Percentiles rank a stretch among this genome's conserved stretches.
These are phyloP conservation scores for Cyanistes caeruleus DNA, from an alignment of 2,113 vertebrate genomes.

Conservation along the genomic window DNA sequence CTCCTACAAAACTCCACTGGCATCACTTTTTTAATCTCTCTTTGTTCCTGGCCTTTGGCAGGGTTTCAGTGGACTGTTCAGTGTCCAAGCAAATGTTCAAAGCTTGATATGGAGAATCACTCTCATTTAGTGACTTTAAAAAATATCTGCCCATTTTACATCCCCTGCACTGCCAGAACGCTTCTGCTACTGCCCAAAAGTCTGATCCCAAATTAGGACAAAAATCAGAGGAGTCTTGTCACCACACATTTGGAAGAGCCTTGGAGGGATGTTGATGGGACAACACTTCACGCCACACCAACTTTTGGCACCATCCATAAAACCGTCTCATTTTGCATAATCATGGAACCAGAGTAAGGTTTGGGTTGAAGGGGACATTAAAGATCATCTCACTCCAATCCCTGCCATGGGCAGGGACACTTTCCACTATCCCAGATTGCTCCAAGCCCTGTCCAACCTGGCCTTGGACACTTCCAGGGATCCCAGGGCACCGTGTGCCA, in stretches of 20 bases:
- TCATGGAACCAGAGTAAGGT: neutral
- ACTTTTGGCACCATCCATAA: neutral
- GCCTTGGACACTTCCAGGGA: neutral
- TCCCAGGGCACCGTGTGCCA: neutral
- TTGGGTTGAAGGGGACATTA: neutral
- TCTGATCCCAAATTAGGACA: neutral
- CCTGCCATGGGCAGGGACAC: neutral
- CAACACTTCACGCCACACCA: accelerated
- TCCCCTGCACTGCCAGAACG: neutral
- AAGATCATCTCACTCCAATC: neutral
- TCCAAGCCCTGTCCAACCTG: accelerated
- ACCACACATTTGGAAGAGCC: neutral
- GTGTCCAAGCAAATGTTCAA: neutral
- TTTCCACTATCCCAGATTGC: neutral
- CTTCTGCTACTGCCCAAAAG: neutral
- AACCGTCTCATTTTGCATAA: neutral
- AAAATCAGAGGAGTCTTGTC: neutral
- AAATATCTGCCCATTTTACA: neutral
- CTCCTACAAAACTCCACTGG: neutral
- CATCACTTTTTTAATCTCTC: neutral
- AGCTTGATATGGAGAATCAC: neutral
- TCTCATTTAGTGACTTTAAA: neutral
- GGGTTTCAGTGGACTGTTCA: neutral
- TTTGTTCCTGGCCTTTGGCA: neutral
- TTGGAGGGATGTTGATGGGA: neutral